Base-by-base conservation (phyloP, 2,113 vertebrate genomes). In the Rhipidura dahli region DNA sequence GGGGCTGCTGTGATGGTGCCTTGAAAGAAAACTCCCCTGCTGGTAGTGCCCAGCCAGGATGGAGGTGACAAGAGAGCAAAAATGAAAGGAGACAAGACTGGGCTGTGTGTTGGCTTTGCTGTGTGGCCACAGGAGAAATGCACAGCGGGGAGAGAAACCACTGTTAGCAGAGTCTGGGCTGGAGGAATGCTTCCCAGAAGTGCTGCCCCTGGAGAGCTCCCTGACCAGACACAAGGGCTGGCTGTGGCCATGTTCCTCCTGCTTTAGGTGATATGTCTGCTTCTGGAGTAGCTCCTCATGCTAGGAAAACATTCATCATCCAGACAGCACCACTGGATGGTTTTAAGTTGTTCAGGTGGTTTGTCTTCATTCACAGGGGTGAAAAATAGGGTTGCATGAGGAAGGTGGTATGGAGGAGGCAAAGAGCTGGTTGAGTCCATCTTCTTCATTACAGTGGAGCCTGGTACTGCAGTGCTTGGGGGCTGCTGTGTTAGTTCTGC, bases 321-420 rank as follows among this genome's bases (percentile, higher is more conserved):
- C 53, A 71, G 22, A 56, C 30, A 78, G 20, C 13, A 23, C 33
- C 37, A 5, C 2, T 2, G 27, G n/a, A 84, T 65, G 31, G 23
- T 54, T 27, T 24, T 19, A 60, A 42, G 6, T 63, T 78, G 21
- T 85, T 90, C 70, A 23, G 0, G 0, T 42, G 49, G 17, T 27
- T 64, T 84, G 21, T 53, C 39, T 23, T 77, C 28, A 7, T 63
- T 92, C 14, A 4, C 5, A 71, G 31, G 6, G 3, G 37, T 53
- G 66, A 37, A 28, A 91, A 87, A 35, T 33, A 45, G 14, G 0
- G 0, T 53, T 3, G 3, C 1, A 1, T 19, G 66, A 69, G 27
- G 21, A 37, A 83, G 20, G 56, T 70, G 20, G 3, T 35, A 2
- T 5, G 12, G 68, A 81, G 31, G 28, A 21, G 21, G 14, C 40